Percentiles rank a stretch among this genome's conserved stretches.
Conservation (phyloP, 1,140 invertebrate species). For the Prorops nasuta region DNA sequence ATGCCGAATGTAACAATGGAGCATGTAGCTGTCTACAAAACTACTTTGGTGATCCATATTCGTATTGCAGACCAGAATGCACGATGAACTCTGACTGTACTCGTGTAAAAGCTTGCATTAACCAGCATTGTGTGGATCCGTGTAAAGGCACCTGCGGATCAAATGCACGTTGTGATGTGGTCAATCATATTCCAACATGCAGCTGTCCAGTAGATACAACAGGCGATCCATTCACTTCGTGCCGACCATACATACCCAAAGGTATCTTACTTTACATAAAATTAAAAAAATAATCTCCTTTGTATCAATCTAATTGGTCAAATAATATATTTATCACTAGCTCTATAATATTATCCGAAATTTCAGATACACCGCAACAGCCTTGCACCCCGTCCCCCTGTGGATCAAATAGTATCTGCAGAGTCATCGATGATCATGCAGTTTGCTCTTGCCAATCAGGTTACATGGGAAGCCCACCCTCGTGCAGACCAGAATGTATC, state of each 20-base stretch:
- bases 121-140: constrained; percentile 73
- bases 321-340: constrained; percentile 19
- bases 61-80: constrained; percentile 76
- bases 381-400: constrained; percentile 60
- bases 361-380: constrained; percentile 35
- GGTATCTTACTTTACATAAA: constrained; percentile 22
- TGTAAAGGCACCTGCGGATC: constrained; percentile 75
- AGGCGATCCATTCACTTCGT: constrained; percentile 77
- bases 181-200: constrained; percentile 76
- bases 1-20: constrained; percentile 70
- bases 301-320: background rate
- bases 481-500: constrained; percentile 65
- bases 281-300: background rate
- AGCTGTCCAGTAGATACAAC: constrained; percentile 66
- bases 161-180: constrained; percentile 73
- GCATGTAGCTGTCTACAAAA: constrained; percentile 74
- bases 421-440: constrained; percentile 53
- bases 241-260: constrained; percentile 49
- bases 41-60: constrained; percentile 71
- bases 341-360: background rate
- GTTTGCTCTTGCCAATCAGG: constrained; percentile 68
- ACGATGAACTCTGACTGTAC: constrained; percentile 81
- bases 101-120: constrained; percentile 70
- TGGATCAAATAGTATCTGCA: constrained; percentile 56
- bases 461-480: constrained; percentile 66